Conservation (phyloP, 2,797 vertebrate species). For the Argentina silus region DNA sequence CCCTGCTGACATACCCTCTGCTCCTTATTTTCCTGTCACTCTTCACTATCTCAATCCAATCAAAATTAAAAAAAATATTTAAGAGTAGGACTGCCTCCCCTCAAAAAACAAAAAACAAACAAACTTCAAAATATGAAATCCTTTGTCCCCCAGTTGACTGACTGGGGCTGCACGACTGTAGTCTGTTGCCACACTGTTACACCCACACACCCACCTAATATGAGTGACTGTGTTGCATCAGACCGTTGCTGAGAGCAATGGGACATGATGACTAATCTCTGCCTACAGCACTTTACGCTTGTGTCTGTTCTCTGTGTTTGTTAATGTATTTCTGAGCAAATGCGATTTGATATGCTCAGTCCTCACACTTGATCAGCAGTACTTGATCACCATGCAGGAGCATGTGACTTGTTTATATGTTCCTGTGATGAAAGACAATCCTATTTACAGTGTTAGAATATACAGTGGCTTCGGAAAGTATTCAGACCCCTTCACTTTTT, state of each 20-base stretch:
- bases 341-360: neutral
- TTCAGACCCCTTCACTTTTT: no score
- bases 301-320: neutral
- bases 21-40: no score
- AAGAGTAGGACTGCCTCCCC: slow-evolving; percentile 8
- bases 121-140: slow-evolving; percentile 5
- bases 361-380: neutral
- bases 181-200: neutral
- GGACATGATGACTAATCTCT: neutral
- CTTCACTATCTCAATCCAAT: no score
- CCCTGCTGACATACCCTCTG: no score
- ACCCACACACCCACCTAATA: neutral
- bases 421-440: neutral
- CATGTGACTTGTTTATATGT: neutral
- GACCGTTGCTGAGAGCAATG: neutral
- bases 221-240: neutral
- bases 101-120: slow-evolving; percentile 20
- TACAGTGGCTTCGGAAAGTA: no score
- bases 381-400: neutral
- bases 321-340: neutral
- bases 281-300: neutral
- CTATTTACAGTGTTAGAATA: no score
- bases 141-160: slow-evolving; percentile 9
- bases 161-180: neutral
- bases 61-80: no score